These are phyloP conservation scores for Tragelaphus strepsiceros DNA, from an alignment of 2,113 vertebrate species.

Conservation along the genomic window DNA sequence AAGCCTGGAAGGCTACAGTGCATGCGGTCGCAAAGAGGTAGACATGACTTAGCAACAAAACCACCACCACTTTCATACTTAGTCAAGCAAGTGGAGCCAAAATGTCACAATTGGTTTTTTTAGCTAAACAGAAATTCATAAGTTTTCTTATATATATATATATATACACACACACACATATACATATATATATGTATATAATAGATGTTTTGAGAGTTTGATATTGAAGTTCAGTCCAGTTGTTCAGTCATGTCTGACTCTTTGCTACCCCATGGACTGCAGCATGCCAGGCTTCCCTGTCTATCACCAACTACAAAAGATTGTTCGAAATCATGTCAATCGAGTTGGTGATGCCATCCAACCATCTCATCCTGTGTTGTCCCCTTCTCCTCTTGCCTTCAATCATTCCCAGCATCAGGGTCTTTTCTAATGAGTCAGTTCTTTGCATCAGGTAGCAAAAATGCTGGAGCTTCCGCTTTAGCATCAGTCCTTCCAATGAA, in stretches of 20 bases:
- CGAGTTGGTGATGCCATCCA: background rate
- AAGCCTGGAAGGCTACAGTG: background rate
- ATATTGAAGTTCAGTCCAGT: background rate
- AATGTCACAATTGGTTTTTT: background rate
- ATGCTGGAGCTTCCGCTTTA: background rate
- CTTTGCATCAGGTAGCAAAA: background rate
- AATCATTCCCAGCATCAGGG: background rate
- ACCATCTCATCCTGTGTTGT: background rate
- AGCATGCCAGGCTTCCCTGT: background rate
- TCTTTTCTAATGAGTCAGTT: background rate
- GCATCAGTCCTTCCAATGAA: background rate
- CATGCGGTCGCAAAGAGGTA: background rate
- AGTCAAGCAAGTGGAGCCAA: background rate
- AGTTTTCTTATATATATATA: background rate
- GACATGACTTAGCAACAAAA: fast-evolving
- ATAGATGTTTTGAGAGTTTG: background rate
- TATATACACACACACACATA: too few relatives aligned
- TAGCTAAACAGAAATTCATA: background rate
- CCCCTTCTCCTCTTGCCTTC: background rate
- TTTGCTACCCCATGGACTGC: background rate
- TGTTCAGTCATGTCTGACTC: background rate
- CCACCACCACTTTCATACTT: background rate
- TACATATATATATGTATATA: too few relatives aligned
- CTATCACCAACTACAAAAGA: background rate
- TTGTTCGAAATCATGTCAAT: background rate